Conservation (phyloP, 2,113 vertebrate genomes). For the Eurypyga helias region DNA sequence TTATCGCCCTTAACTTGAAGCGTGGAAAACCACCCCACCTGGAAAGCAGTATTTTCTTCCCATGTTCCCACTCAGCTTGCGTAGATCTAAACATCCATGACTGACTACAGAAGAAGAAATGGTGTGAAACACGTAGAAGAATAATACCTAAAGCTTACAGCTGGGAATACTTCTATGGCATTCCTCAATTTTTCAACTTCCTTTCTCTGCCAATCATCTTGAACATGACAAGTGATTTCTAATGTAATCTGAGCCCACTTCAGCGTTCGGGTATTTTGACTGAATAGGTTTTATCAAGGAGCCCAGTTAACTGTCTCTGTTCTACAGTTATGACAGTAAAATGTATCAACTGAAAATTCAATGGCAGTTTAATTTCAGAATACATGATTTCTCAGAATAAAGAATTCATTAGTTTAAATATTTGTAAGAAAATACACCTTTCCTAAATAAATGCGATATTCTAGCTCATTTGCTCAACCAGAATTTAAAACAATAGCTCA, state of each 20-base stretch:
- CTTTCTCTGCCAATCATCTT: background rate
- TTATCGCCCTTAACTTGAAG: background rate
- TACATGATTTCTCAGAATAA: background rate
- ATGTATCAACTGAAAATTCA: background rate
- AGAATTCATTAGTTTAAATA: background rate
- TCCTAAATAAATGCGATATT: background rate
- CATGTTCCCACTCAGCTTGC: background rate
- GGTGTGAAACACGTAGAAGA: background rate
- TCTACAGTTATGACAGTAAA: background rate
- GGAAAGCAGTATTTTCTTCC: background rate
- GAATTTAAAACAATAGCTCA: background rate
- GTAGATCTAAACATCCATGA: background rate
- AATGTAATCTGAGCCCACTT: background rate
- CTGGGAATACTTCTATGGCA: background rate
- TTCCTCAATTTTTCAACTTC: background rate
- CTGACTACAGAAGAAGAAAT: background rate
- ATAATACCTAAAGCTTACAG: background rate
- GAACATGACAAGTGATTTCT: background rate
- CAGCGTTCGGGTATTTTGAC: background rate
- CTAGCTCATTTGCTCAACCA: background rate
- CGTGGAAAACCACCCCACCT: background rate
- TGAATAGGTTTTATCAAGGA: background rate
- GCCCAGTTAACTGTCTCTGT: background rate
- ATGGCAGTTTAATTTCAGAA: background rate
- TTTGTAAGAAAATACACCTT: background rate